Percentiles rank a stretch among this genome's conserved stretches.
phyloP scores from a whole-genome alignment of 2,888 invertebrate genomes.

The Cordilura impudica region DNA sequence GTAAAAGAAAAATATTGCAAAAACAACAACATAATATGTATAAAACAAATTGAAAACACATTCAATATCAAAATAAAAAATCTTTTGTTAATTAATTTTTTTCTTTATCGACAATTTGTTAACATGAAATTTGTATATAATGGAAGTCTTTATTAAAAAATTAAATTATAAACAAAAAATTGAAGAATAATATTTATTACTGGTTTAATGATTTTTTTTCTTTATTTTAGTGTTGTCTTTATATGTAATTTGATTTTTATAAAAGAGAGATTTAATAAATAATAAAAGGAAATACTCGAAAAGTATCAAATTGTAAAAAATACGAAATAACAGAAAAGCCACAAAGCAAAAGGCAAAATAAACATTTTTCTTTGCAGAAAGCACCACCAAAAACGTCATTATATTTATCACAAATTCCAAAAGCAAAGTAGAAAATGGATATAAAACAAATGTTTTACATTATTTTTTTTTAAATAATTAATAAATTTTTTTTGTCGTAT shows the following conservation, averaged over 20 bases:
- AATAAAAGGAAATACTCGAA: not conserved
- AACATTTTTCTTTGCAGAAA: not conserved
- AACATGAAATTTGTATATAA: too few species aligned
- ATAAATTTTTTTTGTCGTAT: not conserved
- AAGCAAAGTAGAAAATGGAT: not conserved
- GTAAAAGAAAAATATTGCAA: not conserved
- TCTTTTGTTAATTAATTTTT: too few species aligned
- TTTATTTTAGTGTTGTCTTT: too few species aligned
- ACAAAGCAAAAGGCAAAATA: not conserved
- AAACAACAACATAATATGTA: slow-evolving; percentile 8
- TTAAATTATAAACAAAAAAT: too few species aligned
- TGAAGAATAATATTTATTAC: too few species aligned
- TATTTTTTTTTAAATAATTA: not conserved
- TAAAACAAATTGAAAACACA: not conserved
- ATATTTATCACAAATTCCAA: not conserved
- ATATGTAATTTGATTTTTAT: too few species aligned
- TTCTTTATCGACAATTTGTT: too few species aligned
- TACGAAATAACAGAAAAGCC: not conserved
- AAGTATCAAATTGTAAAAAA: not conserved
- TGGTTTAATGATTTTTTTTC: too few species aligned
- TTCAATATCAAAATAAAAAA: not conserved
- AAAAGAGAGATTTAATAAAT: too few species aligned
- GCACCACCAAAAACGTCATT: not conserved
- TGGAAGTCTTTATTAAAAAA: too few species aligned
- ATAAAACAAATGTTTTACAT: not conserved